Percentiles rank a stretch among this genome's conserved stretches.
These are phyloP conservation scores for Drosophila robusta DNA, from an alignment of 2,888 invertebrate genomes.

Conservation along the genomic window DNA sequence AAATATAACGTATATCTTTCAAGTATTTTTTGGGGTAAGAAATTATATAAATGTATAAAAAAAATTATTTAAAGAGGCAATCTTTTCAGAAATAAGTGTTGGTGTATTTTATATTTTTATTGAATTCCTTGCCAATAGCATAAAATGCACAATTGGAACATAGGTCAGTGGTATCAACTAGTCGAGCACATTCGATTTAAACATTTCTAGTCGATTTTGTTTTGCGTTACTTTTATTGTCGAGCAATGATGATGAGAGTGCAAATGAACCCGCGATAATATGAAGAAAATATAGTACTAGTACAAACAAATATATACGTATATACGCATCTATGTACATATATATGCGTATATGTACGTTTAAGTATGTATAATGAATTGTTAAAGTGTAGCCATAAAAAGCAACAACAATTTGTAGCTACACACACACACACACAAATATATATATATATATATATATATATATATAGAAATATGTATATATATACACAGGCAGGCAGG, in stretches of 20 bases:
- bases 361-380: constrained; percentile 52
- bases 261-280: constrained; percentile 37
- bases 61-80: too few species aligned
- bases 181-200: not conserved
- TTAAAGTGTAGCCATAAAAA: constrained; percentile 60
- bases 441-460: too few species aligned
- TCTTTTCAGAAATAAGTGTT: too few species aligned
- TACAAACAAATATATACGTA: constrained; percentile 9
- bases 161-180: not conserved
- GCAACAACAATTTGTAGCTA: constrained; percentile 38
- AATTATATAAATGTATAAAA: too few species aligned
- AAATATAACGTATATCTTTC: too few species aligned
- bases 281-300: constrained; percentile 4
- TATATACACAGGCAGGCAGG: not conserved
- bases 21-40: too few species aligned
- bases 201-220: not conserved
- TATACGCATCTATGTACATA: not conserved
- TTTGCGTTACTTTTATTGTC: constrained; percentile 5
- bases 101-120: too few species aligned
- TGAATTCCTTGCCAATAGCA: too few species aligned
- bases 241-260: constrained; percentile 3
- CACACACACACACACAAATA: constrained; percentile 21
- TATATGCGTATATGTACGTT: constrained; percentile 5
- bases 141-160: too few species aligned
- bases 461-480: too few species aligned